A percentile compares a stretch with the other conserved stretches of the same genome.
Evolutionary conservation across 1,140 invertebrate genomes (phyloP).

Genomic region (Eumaeus atala): DNA sequence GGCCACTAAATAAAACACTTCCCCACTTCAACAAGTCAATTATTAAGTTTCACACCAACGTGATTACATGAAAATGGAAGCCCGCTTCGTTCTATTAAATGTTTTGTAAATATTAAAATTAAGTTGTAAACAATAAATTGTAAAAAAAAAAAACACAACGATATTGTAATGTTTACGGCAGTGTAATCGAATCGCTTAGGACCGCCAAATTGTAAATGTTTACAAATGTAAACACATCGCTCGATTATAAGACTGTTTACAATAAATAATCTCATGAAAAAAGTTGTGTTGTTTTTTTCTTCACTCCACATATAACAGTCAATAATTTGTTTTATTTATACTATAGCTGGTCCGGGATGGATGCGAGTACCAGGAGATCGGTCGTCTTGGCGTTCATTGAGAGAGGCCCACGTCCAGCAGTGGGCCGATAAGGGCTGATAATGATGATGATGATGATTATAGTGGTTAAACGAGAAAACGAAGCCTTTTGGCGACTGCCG

Average conservation of each 20-base stretch:
- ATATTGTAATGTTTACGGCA: constrained; percentile 6
- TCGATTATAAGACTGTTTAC: constrained; percentile 72
- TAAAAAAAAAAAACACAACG: constrained; percentile 8
- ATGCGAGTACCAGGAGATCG: too few species aligned
- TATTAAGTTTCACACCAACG: neutral
- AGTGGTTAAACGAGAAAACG: too few species aligned
- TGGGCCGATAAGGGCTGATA: too few species aligned
- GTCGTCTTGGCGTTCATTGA: too few species aligned
- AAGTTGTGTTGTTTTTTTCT: constrained; percentile 28
- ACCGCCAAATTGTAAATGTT: constrained; percentile 61
- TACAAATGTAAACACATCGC: constrained; percentile 56
- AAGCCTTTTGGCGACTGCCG: too few species aligned
- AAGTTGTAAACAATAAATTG: constrained; percentile 18
- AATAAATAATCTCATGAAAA: constrained; percentile 55
- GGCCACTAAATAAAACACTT: too few species aligned
- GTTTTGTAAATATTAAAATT: constrained; percentile 33
- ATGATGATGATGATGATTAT: too few species aligned
- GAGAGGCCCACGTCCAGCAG: too few species aligned
- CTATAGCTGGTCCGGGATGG: too few species aligned
- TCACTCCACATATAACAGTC: constrained; percentile 1
- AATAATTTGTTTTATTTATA: neutral
- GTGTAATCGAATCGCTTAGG: constrained; percentile 59
- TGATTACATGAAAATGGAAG: constrained; percentile 2
- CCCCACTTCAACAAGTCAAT: neutral
- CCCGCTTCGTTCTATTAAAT: constrained; percentile 30